phyloP scores from a whole-genome alignment of 2,113 vertebrate genomes.

The Hydrolagus affinis region DNA sequence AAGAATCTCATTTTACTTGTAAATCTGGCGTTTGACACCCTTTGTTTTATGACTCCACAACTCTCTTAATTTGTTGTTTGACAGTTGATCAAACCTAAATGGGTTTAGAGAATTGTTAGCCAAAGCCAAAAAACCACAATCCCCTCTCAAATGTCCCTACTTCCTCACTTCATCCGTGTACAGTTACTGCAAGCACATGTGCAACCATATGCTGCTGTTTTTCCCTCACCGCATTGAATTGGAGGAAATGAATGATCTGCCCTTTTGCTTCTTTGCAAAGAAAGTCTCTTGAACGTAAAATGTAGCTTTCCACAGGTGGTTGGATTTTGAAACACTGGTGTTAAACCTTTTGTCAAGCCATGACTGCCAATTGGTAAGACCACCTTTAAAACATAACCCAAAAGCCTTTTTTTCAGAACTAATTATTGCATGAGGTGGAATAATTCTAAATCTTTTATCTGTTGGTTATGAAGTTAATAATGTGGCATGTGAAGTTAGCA shows the following conservation, averaged over 20 bases:
- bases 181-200: background rate
- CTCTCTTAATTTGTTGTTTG: background rate
- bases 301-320: background rate
- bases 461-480: too few relatives aligned
- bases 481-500: too few relatives aligned
- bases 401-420: too few relatives aligned
- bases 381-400: too few relatives aligned
- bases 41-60: background rate
- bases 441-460: too few relatives aligned
- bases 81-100: background rate
- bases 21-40: background rate
- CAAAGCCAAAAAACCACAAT: background rate
- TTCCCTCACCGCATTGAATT: background rate
- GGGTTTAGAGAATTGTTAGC: background rate
- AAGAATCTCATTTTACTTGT: background rate
- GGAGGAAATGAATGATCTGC: background rate
- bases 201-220: background rate
- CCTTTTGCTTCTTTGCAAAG: background rate
- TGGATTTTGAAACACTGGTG: background rate
- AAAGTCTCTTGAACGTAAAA: background rate
- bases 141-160: background rate
- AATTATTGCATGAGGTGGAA: too few relatives aligned
- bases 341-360: background rate
- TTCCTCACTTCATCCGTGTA: background rate
- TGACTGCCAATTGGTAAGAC: too few relatives aligned